These are phyloP conservation scores for Nesogale talazaci DNA, from an alignment of 2,113 vertebrate species.

Conservation along the genomic window DNA sequence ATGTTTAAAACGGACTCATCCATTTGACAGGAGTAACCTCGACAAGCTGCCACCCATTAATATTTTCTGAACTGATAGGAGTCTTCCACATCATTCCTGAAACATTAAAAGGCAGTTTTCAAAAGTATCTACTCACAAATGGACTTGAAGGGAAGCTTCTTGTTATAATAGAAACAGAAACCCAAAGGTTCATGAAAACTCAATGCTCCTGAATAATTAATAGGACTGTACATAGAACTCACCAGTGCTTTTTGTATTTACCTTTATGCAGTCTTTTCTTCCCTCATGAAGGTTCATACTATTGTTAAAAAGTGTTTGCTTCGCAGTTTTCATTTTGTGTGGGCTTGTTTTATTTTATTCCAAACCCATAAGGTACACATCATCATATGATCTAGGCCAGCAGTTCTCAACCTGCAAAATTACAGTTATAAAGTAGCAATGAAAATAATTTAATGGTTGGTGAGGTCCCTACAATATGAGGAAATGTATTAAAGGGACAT, in stretches of 20 bases:
- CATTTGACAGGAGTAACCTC: slow-evolving; percentile 60
- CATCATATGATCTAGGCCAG: no score
- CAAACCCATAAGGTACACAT: not conserved
- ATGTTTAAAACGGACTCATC: slow-evolving; percentile 72
- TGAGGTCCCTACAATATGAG: no score
- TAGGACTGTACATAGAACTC: not conserved
- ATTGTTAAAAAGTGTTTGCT: not conserved
- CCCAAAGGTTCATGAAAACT: not conserved
- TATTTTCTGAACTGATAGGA: slow-evolving; percentile 56
- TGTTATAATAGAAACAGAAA: slow-evolving; percentile 33
- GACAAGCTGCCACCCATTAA: slow-evolving; percentile 47
- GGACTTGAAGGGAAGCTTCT: slow-evolving; percentile 37
- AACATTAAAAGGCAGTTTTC: slow-evolving; percentile 62
- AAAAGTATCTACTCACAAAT: slow-evolving; percentile 68
- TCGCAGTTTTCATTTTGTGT: not conserved
- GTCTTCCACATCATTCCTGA: slow-evolving; percentile 49
- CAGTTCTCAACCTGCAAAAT: no score
- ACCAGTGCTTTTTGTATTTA: not conserved
- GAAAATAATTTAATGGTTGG: no score
- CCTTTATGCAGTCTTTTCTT: not conserved
- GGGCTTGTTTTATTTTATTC: slow-evolving; percentile 21
- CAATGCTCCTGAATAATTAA: not conserved
- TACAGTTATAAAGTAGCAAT: no score
- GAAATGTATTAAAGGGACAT: no score
- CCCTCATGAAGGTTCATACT: not conserved